Conservation (phyloP, 2,113 vertebrate species). For the Dendrocopos noguchii region DNA sequence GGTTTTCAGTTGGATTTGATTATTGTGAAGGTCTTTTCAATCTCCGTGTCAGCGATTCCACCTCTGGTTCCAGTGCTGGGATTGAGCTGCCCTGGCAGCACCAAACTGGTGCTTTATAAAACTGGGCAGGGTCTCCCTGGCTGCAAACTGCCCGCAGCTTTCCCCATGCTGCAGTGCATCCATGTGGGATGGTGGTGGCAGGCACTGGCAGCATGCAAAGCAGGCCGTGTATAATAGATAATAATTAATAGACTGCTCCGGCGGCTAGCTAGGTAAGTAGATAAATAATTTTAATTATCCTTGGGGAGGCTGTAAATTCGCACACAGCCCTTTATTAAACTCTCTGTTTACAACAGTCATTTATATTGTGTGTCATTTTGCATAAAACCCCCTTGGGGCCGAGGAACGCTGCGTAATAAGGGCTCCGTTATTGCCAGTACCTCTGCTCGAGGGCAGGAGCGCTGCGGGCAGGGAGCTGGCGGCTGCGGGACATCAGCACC, state of each 20-base stretch:
- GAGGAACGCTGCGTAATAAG: background rate
- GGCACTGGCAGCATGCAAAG: conserved; percentile 64
- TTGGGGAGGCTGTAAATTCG: conserved; percentile 76
- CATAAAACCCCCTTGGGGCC: conserved; percentile 48
- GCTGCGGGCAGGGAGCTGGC: background rate
- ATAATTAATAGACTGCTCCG: conserved; percentile 80
- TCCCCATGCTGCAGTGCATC: background rate
- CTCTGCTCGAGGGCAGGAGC: background rate
- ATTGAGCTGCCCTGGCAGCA: background rate
- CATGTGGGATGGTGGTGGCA: background rate
- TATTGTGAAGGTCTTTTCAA: background rate
- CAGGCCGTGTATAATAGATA: conserved; percentile 70
- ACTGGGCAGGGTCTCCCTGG: background rate
- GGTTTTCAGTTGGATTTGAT: background rate
- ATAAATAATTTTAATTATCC: conserved; percentile 84
- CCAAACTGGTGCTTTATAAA: background rate
- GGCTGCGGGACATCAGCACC: fast-evolving
- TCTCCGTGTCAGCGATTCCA: background rate
- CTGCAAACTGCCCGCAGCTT: background rate
- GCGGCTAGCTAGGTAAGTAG: conserved; percentile 76
- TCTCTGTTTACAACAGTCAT: conserved; percentile 76
- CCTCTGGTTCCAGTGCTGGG: fast-evolving
- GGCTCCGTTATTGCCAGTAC: background rate
- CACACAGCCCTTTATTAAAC: conserved; percentile 77
- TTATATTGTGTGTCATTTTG: conserved; percentile 66